phyloP scores from a whole-genome alignment of 2,113 vertebrate species.

The Hemicordylus capensis region DNA sequence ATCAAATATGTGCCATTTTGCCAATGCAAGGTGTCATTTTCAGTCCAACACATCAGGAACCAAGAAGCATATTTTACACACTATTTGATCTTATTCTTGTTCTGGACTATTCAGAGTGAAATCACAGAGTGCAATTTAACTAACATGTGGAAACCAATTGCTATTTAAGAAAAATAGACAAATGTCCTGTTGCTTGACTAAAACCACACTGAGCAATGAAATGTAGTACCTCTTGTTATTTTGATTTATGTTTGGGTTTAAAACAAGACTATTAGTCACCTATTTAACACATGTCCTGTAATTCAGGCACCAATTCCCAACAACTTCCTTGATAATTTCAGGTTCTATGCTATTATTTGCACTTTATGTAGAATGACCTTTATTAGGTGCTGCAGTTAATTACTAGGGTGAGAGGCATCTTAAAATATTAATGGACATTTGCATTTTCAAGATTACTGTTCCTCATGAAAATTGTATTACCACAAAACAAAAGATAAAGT shows the following conservation, averaged over 20 bases:
- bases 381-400: constrained; percentile 36
- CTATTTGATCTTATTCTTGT: not conserved
- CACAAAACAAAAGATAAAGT: not conserved
- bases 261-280: not conserved
- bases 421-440: constrained; percentile 35
- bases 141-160: not conserved
- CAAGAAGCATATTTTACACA: not conserved
- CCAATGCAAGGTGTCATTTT: not conserved
- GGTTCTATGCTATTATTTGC: not conserved
- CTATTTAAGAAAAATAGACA: not conserved
- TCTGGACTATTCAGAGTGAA: not conserved
- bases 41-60: not conserved
- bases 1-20: not conserved
- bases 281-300: not conserved
- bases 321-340: not conserved
- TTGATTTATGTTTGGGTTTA: not conserved
- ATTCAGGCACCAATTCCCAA: not conserved
- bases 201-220: not conserved
- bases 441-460: constrained; percentile 10
- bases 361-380: not conserved
- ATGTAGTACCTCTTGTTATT: not conserved
- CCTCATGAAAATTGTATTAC: constrained; percentile 18
- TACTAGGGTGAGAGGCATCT: constrained; percentile 30
- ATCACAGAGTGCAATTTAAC: not conserved
- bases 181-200: not conserved